Evolutionary conservation across 2,113 vertebrate species (phyloP), one percentile per base, ranked within the genome.

Genomic region (Planiliza haematocheilus): DNA sequence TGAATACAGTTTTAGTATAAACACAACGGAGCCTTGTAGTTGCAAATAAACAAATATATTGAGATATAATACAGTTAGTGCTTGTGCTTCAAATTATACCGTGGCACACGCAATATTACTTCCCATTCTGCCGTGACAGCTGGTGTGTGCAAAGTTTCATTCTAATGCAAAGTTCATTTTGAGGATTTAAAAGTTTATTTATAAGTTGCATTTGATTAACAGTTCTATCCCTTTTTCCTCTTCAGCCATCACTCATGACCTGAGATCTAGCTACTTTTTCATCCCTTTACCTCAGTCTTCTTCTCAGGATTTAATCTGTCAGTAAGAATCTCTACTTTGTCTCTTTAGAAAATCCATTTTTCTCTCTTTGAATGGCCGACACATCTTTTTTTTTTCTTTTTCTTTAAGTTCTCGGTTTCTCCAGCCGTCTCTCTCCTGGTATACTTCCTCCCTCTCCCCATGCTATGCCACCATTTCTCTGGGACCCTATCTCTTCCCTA

Each of bases 341-440:
- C 78, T 52, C 45, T 76, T 86, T 56, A 74, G 50, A 83, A 84
- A 85, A 87, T 77, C 70, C 46, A 84, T 89, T 83, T 75, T 50
- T 83, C 67, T 79, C 73, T 60, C 64, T 37, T 71, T 49, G 75
- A 84, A 81, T 59, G 51, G 60, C 66, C 70, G 74, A 50, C 70
- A 48, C 48, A 43, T 55, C 39, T 51, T 58, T 68, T 57, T 46
- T 37, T 49, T 34, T 38, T n/a, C n/a, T 43, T 62, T 43, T 53
- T 53, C 48, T 16, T 50, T 8, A 64, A 61, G 7, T 49, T 34
- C 53, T 24, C 61, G n/a, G 57, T 77, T 73, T 74, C 51, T 58
- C 59, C 75, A 43, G 69, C 61, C 69, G 71, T 46, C 80, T 66
- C 57, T 62, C 46, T 57, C 53, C 6, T 34, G 8, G 48, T 82